These are phyloP conservation scores for Siniperca undulata DNA, from an alignment of 2,797 vertebrate genomes.

Conservation along the genomic window DNA sequence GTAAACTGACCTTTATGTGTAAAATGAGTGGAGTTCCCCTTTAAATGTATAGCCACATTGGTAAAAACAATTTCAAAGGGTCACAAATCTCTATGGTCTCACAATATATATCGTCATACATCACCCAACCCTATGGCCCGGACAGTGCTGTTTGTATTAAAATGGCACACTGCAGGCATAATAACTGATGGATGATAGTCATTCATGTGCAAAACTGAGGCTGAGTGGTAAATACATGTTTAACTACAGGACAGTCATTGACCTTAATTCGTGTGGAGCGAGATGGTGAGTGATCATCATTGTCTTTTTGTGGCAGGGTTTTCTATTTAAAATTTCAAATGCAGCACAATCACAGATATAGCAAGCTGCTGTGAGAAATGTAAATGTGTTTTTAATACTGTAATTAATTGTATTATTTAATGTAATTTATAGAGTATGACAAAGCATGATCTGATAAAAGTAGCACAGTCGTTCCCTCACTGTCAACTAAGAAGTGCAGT, in stretches of 20 bases:
- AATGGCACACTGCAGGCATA: neutral
- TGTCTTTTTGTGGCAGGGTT: constrained; percentile 33
- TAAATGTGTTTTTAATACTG: constrained; percentile 83
- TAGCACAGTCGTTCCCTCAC: constrained; percentile 74
- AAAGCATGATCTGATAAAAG: constrained; percentile 79
- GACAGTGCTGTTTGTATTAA: constrained; percentile 4
- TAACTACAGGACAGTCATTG: neutral
- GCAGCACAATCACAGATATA: constrained; percentile 78
- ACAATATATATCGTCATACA: neutral
- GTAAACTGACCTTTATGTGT: neutral
- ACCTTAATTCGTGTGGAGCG: neutral
- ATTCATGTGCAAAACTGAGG: neutral
- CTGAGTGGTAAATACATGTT: neutral
- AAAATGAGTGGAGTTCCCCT: neutral
- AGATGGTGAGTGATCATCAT: constrained; percentile 21
- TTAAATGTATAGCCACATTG: neutral
- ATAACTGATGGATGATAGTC: constrained; percentile 10
- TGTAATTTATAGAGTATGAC: constrained; percentile 85
- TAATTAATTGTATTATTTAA: constrained; percentile 88
- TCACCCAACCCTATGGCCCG: neutral
- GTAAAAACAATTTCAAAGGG: neutral
- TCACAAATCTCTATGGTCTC: neutral
- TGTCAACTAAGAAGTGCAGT: constrained; percentile 38
- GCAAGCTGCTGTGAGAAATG: constrained; percentile 64
- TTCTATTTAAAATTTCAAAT: constrained; percentile 37